These are phyloP conservation scores for Achatina immaculata DNA, from an alignment of 1,140 invertebrate species.

Conservation along the genomic window DNA sequence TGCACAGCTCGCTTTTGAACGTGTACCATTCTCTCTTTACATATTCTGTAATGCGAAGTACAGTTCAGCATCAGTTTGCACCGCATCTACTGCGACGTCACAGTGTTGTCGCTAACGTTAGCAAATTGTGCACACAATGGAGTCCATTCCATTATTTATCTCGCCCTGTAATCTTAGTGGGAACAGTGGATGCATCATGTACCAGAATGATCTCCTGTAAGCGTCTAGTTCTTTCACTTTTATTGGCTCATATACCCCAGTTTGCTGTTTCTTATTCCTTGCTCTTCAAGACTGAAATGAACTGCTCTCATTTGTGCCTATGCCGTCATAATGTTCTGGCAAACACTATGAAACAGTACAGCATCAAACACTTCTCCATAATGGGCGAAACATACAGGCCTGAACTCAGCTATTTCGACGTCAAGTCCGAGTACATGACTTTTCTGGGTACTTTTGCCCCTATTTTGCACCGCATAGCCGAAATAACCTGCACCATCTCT, in stretches of 20 bases:
- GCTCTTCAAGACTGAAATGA: not conserved
- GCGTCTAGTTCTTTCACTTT: not conserved
- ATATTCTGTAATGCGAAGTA: too few species aligned
- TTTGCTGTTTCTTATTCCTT: not conserved
- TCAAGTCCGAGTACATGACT: not conserved
- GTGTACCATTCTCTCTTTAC: too few species aligned
- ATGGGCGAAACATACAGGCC: constrained; percentile 21
- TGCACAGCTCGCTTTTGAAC: too few species aligned
- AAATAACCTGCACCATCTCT: not conserved
- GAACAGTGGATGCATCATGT: not conserved
- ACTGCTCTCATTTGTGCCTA: constrained; percentile 9
- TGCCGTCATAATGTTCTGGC: constrained; percentile 3
- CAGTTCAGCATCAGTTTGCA: too few species aligned
- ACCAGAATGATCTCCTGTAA: constrained; percentile 13
- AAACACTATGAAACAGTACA: constrained; percentile 17
- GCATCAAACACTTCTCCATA: not conserved
- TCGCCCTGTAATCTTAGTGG: not conserved
- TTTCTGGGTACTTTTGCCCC: constrained; percentile 18
- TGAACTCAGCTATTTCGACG: not conserved
- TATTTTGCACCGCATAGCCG: not conserved
- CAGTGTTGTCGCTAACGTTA: not conserved
- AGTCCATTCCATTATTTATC: not conserved
- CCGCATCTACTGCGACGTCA: not conserved
- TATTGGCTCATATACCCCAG: not conserved
- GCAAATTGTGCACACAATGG: not conserved